Conservation (phyloP, 1,140 invertebrate species). For the Ostrea denselamellosa region DNA sequence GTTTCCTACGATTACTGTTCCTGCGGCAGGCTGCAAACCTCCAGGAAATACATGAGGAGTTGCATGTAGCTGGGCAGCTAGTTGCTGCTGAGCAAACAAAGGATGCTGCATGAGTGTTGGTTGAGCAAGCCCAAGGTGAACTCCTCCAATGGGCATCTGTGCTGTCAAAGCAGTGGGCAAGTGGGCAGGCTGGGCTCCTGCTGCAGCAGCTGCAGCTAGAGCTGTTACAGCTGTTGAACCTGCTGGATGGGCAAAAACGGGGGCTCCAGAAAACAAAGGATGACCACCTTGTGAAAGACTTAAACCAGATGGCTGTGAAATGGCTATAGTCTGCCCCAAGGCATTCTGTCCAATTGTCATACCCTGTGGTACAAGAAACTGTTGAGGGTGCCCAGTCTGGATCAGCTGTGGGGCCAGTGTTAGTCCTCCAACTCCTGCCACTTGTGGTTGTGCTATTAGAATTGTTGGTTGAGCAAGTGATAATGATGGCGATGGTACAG, state of each 20-base stretch:
- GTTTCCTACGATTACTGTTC: conserved; percentile 54
- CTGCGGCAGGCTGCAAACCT: not conserved
- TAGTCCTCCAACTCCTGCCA: conserved; percentile 40
- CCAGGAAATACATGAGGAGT: not conserved
- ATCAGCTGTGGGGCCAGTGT: conserved; percentile 49
- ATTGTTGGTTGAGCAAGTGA: conserved; percentile 48
- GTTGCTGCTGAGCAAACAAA: conserved; percentile 46
- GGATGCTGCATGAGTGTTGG: conserved; percentile 44
- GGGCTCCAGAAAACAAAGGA: conserved; percentile 54
- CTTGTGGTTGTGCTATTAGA: conserved; percentile 41
- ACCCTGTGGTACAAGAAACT: conserved; percentile 36
- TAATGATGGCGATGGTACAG: conserved; percentile 51
- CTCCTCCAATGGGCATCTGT: conserved; percentile 45
- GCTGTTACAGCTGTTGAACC: conserved; percentile 33
- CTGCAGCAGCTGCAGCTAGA: conserved; percentile 43
- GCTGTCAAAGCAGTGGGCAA: conserved; percentile 43
- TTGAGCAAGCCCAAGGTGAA: conserved; percentile 30
- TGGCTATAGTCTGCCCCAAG: conserved; percentile 2
- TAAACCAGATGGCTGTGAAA: conserved; percentile 13
- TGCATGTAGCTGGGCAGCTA: conserved; percentile 36
- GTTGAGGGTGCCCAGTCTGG: conserved; percentile 32
- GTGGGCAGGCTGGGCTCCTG: conserved; percentile 52
- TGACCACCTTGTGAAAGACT: conserved; percentile 33
- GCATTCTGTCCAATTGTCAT: conserved; percentile 11
- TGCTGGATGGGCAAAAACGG: conserved; percentile 48